Base-by-base conservation (phyloP, 2,888 invertebrate genomes). In the Caenorhabditis becei region DNA sequence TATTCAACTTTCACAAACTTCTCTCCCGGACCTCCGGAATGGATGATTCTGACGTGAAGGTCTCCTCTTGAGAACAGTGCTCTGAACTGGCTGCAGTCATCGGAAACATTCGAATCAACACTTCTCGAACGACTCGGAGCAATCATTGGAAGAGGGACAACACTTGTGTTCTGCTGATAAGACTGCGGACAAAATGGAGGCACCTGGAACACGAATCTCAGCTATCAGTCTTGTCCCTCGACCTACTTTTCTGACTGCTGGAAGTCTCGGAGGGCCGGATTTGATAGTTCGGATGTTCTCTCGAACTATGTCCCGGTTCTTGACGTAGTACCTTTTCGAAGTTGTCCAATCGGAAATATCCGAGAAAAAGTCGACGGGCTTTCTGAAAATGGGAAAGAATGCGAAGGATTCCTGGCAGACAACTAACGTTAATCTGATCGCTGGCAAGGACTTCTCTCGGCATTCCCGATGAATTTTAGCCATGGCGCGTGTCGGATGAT, bases 251-350 rank as follows among this genome's bases (percentile, higher is more conserved):
- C 83, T 35, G 51, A 78, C 58, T 16, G 49, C 24, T 16, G 72
- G 65, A 47, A 62, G 54, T 28, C 74, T 28, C 11, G 86, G 83
- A 47, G 71, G 77, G 26, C 77, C 66, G 16, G 82, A 82, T 69
- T 83, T 75, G 11, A 82, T 77, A 5, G 72, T 61, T 18, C 86
- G 59, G 18, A 83, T 81, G 59, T 86, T 86, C 61, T 86, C 83
- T 35, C 59, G 71, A 1, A 86, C 82, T 47, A 86, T 86, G 56
- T 86, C 83, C 24, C 86, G 63, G 28, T 63, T 69, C 14, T 37
- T 51, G 32, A 71, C 62, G 72, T 82, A 80, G 49, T 75, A 84
- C 28, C 65, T 62, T 66, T 79, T 80, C 0, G 70, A 75, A 14
- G 70, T 78, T 8, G 62, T 74, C 80, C 74, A 74, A 63, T 80